Evolutionary conservation across 2,888 invertebrate species (phyloP), one percentile per base, ranked within the genome.

Genomic region (Eupithecia dodoneata): DNA sequence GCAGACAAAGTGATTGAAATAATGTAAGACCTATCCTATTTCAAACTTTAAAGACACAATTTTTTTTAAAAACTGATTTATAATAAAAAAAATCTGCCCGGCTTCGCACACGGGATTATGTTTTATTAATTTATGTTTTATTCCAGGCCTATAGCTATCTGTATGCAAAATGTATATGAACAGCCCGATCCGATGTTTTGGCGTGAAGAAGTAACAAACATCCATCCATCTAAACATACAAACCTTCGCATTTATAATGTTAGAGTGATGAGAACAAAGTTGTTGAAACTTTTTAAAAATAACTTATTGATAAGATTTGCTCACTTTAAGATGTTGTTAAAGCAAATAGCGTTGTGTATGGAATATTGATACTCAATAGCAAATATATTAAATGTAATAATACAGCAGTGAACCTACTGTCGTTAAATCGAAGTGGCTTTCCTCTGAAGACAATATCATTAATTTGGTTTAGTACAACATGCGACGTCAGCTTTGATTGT

Each of bases 381-480:
- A 69, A 45, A 45, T 63, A n/a, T n/a, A 59, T 59, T 59, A 18
- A 59, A 59, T 30, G 59, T 18, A 59, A 59, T 59, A 59, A 59
- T 59, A 59, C 30, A 47, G 15, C 18, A 47, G 9, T 45, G 15
- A 30, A 47, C 47, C 9, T 30, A 63, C 30, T 45, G 10, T 82
- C 82, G 83, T 82, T 80, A 73, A 18, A 47, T 30, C 15, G 59
- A 41, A 69, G 55, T 49, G 15, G 70, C 12, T 30, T 47, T 49
- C n/a, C 67, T 47, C 13, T 30, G 73, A 73, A 73, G 73, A 73
- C 73, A 73, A 73, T 73, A 67, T 73, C 52, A 73, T 73, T 73
- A 73, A 67, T 67, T 73, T 73, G 73, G 47, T 65, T 41, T 41
- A 65, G 47, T 73, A 47, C 70, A 66, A 66, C 73, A 73, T 42